Percentiles rank a stretch among this genome's conserved stretches.
phyloP scores from a whole-genome alignment of 2,797 vertebrate species.

The Coluber constrictor region DNA sequence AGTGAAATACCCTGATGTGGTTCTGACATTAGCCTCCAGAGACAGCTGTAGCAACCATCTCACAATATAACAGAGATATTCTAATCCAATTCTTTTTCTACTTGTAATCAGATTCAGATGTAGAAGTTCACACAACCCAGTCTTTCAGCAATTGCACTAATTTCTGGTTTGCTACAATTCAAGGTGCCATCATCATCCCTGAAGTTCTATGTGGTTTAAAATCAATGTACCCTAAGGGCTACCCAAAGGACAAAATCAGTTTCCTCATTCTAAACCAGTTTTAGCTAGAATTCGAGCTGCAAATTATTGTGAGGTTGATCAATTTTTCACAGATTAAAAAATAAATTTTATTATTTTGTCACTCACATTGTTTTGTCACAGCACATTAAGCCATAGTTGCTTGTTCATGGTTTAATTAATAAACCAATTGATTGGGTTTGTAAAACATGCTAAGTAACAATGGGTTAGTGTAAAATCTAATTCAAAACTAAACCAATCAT shows the following conservation, averaged over 20 bases:
- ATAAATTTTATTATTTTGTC: neutral
- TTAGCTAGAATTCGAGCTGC: neutral
- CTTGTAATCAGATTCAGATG: neutral
- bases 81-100: neutral
- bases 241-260: neutral
- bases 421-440: neutral
- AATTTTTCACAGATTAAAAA: neutral
- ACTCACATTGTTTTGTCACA: neutral
- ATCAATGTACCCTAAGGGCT: neutral
- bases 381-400: neutral
- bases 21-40: neutral
- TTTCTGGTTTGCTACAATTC: neutral
- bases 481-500: neutral
- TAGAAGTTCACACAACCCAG: neutral
- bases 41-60: neutral
- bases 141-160: neutral
- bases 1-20: neutral
- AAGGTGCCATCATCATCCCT: neutral
- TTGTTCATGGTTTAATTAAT: neutral
- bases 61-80: neutral
- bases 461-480: neutral
- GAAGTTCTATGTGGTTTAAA: neutral
- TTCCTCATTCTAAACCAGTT: neutral
- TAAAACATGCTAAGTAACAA: neutral
- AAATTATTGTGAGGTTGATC: neutral